phyloP scores from a whole-genome alignment of 2,888 invertebrate species.

The Tetanocera ferruginea region DNA sequence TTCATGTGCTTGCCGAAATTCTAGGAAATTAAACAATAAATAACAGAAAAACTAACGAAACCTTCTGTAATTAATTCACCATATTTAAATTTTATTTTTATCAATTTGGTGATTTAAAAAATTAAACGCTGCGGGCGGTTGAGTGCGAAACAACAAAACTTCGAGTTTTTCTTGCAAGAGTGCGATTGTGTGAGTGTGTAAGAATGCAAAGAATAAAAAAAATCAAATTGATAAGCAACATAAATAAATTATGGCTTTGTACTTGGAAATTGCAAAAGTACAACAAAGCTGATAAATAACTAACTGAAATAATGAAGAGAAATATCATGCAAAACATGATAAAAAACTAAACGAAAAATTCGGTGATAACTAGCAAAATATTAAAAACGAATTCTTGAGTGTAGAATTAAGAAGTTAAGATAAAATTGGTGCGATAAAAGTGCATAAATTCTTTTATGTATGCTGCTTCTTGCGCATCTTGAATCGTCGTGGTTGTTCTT shows the following conservation, averaged over 20 bases:
- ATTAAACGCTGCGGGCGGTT: background rate
- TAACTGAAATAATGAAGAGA: background rate
- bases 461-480: background rate
- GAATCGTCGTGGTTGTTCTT: too few relatives aligned
- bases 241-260: background rate
- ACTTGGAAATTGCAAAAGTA: conserved; percentile 18
- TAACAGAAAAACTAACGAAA: too few relatives aligned
- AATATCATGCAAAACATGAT: background rate
- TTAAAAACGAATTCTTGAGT: background rate
- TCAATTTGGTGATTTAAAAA: background rate
- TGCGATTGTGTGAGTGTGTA: background rate
- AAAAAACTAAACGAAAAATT: background rate
- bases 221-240: background rate
- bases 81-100: background rate
- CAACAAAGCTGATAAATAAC: conserved; percentile 15
- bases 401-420: background rate
- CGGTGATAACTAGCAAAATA: background rate
- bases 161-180: background rate
- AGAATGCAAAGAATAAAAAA: background rate
- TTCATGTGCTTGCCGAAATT: background rate
- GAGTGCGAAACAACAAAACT: background rate
- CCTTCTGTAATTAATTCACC: too few relatives aligned
- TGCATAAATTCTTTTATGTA: background rate
- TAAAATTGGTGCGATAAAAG: background rate
- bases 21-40: background rate